Evolutionary conservation across 2,888 invertebrate species (phyloP), one percentile per base, ranked within the genome.

Genomic region (Netelia melanura): DNA sequence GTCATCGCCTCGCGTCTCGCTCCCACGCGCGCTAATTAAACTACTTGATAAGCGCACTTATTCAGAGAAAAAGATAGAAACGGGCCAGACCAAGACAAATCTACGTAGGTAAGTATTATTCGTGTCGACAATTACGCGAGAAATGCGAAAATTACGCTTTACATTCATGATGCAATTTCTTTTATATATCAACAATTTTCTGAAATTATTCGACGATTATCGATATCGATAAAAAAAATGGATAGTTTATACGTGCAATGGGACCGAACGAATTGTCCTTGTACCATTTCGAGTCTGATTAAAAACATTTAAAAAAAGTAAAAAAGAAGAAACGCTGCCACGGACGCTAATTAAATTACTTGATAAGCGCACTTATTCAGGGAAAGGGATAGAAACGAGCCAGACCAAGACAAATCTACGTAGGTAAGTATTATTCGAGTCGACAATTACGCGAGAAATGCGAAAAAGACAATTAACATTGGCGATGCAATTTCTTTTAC

Each of bases 21-120:
- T 70, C 64, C 70, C 67, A 54, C 84, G 80, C 79, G 81, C 85
- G 85, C 86, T 88, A 86, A 88, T 87, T 86, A 87, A 86, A 86
- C 88, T 85, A 64, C 64, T 62, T 64, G 88, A 88, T 88, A 88
- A 88, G 86, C 85, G 85, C 86, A 85, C 84, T 85, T 76, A 72
- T 81, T 72, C 80, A 83, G 76, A 84, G 76, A 84, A 67, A 52
- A 62, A 83, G 70, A 83, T 68, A 68, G 67, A 83, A 80, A 77
- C 74, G 58, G 83, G 43, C 65, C 38, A 61, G 61, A 30, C 38
- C 25, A 48, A 44, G 43, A 68, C n/a, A 1, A 65, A 11, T 30
- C 0, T 30, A 30, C 30, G 30, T 30, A 65, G 14, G 38, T 43
- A 23, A 43, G 56, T n/a, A 64, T 43, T 74, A 17, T 30, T 30